Evolutionary conservation across 2,797 vertebrate species (phyloP).

Genomic region (Protonibea diacanthus): DNA sequence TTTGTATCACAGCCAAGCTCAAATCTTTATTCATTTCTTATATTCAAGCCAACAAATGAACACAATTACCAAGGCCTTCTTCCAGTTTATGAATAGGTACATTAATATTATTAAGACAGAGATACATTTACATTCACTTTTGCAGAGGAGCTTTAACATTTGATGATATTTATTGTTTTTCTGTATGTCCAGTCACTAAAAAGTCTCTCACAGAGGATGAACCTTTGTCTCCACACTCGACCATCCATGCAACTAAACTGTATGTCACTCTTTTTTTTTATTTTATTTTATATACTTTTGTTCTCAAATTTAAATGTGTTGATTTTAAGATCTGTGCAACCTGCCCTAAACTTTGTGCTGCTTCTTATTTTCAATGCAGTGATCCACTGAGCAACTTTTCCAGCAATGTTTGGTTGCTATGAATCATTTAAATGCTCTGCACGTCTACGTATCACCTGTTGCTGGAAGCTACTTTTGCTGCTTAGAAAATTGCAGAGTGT

Average conservation of each 20-base stretch:
- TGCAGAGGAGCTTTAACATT: constrained; percentile 10
- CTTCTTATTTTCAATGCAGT: background rate
- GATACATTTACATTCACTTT: constrained; percentile 12
- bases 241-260: background rate
- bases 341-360: background rate
- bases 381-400: constrained; percentile 16
- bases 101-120: background rate
- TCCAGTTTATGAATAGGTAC: background rate
- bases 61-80: constrained; percentile 17
- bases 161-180: background rate
- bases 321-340: background rate
- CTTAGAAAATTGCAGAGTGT: background rate
- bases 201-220: background rate
- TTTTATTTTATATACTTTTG: background rate
- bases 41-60: constrained; percentile 1
- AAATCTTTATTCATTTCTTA: constrained; percentile 34
- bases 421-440: background rate
- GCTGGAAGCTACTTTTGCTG: background rate
- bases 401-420: background rate
- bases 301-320: background rate
- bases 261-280: fast-evolving
- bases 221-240: background rate
- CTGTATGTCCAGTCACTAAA: background rate
- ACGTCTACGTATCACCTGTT: background rate
- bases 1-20: background rate